Base-by-base conservation (phyloP, 2,113 vertebrate genomes). In the Oryzias javanicus region DNA sequence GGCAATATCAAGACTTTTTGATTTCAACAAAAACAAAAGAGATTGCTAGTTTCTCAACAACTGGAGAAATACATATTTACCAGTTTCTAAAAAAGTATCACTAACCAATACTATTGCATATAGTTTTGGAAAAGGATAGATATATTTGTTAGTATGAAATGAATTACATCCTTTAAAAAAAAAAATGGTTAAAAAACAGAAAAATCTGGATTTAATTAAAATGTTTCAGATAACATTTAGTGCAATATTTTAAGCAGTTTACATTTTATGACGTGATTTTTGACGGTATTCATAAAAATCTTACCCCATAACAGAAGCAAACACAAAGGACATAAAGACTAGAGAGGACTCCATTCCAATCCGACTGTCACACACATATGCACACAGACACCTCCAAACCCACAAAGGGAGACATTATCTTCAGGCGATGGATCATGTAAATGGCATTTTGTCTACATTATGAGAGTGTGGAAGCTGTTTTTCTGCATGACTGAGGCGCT, bases 381-480 rank as follows among this genome's bases (percentile, higher is more conserved):
- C 52, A 29, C 51, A 35, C 51, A 59, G 6, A 70, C 78, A 75
- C 51, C 49, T 69, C 66, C 60, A 78, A 60, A 67, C 70, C 48
- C 79, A 77, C 73, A 79, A 78, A 83, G 44, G 69, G 59, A 84
- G 80, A 88, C 83, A 86, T 86, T 88, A 88, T 94, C 92, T 91
- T 59, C 52, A 72, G 79, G 90, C 90, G 91, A 94, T 96, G 93
- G 93, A 93, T 97, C 93, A 94, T 94, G 91, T 92, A 93, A 94
- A 96, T 93, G 89, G 86, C 85, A 89, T 87, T 87, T 74, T 84
- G 84, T 91, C 92, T 92, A 89, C 91, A 91, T 93, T 93, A 93
- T 93, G 91, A 90, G 93, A 93, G 93, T 93, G 88, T 91, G 84
- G 89, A 93, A 94, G 91, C 80, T 90, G 91, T 90, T 91, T 94